Evolutionary conservation across 1,140 invertebrate genomes (phyloP).

Genomic region (Kradibia gibbosae): DNA sequence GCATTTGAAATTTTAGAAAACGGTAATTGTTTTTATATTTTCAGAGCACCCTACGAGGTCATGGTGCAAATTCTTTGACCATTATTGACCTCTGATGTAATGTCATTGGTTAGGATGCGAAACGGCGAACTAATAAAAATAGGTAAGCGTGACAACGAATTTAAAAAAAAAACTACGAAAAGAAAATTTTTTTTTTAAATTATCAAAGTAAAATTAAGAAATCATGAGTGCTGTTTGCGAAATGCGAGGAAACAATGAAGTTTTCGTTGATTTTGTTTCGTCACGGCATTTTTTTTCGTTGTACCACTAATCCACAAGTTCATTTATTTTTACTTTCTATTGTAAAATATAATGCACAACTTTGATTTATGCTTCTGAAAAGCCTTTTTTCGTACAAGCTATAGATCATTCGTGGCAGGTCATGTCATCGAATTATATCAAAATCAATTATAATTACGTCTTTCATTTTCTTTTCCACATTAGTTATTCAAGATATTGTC

Average conservation of each 20-base stretch:
- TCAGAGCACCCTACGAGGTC: conserved; percentile 69
- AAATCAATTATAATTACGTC: too few relatives aligned
- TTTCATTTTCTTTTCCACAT: too few relatives aligned
- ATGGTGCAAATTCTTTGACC: conserved; percentile 64
- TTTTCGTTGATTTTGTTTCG: background rate
- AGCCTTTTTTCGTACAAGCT: too few relatives aligned
- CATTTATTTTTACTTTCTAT: too few relatives aligned
- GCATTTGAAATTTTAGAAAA: conserved; percentile 21
- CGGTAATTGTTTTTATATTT: conserved; percentile 60
- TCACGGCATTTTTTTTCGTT: too few relatives aligned
- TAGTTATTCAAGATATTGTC: too few relatives aligned
- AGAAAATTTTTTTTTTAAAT: background rate
- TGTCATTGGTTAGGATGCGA: conserved; percentile 39
- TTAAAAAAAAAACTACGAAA: background rate
- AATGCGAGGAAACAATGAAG: conserved; percentile 18
- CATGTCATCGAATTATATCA: too few relatives aligned
- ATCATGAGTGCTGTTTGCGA: conserved; percentile 35
- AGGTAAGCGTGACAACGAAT: conserved; percentile 48
- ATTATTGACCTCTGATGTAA: conserved; percentile 38
- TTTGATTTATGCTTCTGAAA: too few relatives aligned
- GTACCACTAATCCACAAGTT: too few relatives aligned
- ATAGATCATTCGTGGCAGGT: too few relatives aligned
- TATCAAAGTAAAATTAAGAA: conserved; percentile 24
- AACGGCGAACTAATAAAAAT: conserved; percentile 41
- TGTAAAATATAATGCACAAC: too few relatives aligned